These are phyloP conservation scores for Leucophenga maculata DNA, from an alignment of 2,888 invertebrate genomes.

Conservation along the genomic window DNA sequence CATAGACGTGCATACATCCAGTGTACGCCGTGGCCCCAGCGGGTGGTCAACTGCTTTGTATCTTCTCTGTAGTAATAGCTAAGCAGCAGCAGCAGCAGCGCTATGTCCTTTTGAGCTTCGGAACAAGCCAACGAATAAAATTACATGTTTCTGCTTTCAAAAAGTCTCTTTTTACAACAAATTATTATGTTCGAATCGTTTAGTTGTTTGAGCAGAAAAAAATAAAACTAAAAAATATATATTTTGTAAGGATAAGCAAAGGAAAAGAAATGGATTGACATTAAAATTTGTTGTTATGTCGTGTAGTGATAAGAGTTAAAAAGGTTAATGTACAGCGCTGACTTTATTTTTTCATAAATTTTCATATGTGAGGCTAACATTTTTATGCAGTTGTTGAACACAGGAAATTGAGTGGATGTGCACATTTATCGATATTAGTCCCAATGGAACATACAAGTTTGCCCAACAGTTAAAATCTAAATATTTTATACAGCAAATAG, in stretches of 20 bases:
- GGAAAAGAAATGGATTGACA: conserved; percentile 57
- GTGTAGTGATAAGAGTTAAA: conserved; percentile 63
- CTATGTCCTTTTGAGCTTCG: conserved; percentile 22
- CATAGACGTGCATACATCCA: conserved; percentile 4
- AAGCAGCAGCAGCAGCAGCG: too few relatives aligned
- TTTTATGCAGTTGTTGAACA: background rate
- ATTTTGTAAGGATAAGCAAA: too few relatives aligned
- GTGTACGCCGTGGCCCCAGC: background rate
- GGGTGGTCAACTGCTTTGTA: background rate
- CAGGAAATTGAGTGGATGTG: background rate
- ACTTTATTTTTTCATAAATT: conserved; percentile 48
- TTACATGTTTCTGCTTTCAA: conserved; percentile 67
- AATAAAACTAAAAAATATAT: background rate
- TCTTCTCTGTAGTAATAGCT: background rate
- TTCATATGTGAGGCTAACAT: background rate
- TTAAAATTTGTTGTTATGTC: conserved; percentile 64
- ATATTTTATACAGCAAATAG: too few relatives aligned
- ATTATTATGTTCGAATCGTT: conserved; percentile 65
- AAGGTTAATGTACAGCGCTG: conserved; percentile 64
- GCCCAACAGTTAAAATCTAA: too few relatives aligned
- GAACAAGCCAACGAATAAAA: conserved; percentile 51
- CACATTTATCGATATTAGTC: too few relatives aligned
- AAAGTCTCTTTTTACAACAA: conserved; percentile 60
- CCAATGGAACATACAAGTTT: too few relatives aligned
- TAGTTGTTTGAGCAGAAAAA: conserved; percentile 33